Evolutionary conservation across 2,113 vertebrate genomes (phyloP).

Genomic region (Caracal caracal): DNA sequence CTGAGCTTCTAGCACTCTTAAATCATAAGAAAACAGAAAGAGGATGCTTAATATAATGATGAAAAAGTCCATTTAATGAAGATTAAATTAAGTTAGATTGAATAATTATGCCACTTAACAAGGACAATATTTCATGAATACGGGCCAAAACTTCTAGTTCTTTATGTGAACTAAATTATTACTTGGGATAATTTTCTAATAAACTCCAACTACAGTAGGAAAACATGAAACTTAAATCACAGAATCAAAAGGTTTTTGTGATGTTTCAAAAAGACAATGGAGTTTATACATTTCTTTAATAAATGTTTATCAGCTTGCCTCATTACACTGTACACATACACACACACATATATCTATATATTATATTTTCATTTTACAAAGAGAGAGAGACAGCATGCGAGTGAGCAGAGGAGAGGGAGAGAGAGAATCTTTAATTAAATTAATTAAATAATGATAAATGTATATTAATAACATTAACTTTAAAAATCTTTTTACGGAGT

Average conservation of each 20-base stretch:
- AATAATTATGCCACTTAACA: background rate
- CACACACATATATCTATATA: no score
- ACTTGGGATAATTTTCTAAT: slow-evolving; percentile 16
- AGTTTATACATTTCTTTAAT: background rate
- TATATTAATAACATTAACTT: background rate
- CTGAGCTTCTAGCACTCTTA: background rate
- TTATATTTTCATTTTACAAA: no score
- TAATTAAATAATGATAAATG: no score
- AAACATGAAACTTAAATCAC: slow-evolving; percentile 14
- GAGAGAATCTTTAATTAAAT: no score
- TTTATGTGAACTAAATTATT: slow-evolving; percentile 15
- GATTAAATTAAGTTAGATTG: background rate
- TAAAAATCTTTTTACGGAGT: background rate
- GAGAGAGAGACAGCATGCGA: no score
- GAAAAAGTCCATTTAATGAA: slow-evolving; percentile 35
- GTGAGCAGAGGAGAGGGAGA: no score
- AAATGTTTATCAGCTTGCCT: background rate
- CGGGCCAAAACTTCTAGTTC: background rate
- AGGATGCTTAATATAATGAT: slow-evolving; percentile 29
- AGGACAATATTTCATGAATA: slow-evolving; percentile 15
- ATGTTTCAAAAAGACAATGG: slow-evolving; percentile 10
- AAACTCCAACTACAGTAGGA: background rate
- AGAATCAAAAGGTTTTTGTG: slow-evolving; percentile 27
- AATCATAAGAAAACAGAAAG: slow-evolving; percentile 7
- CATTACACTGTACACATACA: background rate